These are phyloP conservation scores for Meghimatium bilineatum DNA, from an alignment of 2,888 invertebrate genomes.

Conservation along the genomic window DNA sequence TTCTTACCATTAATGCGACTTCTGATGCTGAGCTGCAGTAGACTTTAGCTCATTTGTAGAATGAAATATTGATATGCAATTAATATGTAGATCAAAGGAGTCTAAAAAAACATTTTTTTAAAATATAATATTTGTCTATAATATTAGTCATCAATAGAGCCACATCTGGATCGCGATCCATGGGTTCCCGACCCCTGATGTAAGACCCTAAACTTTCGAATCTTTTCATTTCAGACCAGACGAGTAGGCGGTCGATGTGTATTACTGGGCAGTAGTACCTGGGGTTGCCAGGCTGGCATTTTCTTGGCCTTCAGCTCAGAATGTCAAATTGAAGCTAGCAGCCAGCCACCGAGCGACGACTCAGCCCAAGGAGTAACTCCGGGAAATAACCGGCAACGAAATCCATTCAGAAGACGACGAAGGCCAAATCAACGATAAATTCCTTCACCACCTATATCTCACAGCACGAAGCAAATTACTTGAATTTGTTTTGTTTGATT, in stretches of 20 bases:
- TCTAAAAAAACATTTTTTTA: too few relatives aligned
- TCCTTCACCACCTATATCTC: background rate
- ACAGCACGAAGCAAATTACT: background rate
- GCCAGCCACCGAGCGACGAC: background rate
- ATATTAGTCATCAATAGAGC: too few relatives aligned
- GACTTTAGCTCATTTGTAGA: too few relatives aligned
- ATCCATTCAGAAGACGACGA: background rate
- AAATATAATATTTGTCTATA: too few relatives aligned
- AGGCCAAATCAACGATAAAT: conserved; percentile 11
- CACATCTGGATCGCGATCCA: too few relatives aligned
- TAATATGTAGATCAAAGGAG: too few relatives aligned
- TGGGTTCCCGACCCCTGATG: too few relatives aligned
- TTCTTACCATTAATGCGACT: too few relatives aligned
- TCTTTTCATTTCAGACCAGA: conserved; percentile 16
- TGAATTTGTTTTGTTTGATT: background rate
- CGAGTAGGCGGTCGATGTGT: conserved; percentile 46
- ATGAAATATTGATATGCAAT: too few relatives aligned
- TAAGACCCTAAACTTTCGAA: too few relatives aligned
- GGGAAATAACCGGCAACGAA: background rate
- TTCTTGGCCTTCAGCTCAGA: conserved; percentile 42
- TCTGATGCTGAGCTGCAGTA: too few relatives aligned
- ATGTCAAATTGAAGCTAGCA: conserved; percentile 17
- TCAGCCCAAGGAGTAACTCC: background rate
- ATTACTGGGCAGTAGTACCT: conserved; percentile 15
- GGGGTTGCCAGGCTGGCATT: conserved; percentile 47